Conservation (phyloP, 1,140 invertebrate genomes). For the Magallana ariakensis region DNA sequence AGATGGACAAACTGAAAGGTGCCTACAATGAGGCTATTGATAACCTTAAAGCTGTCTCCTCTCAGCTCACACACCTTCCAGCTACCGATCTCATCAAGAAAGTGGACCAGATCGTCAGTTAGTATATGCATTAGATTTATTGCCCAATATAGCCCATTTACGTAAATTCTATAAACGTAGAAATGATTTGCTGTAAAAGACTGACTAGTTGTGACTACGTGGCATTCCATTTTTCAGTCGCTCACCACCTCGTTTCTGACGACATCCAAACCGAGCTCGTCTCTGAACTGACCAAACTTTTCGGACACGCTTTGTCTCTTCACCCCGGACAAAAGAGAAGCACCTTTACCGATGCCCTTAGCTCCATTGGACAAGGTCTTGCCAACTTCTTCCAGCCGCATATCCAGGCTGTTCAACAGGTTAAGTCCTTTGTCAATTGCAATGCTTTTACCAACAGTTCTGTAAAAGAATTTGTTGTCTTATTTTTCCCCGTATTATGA, state of each 20-base stretch:
- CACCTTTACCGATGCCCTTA: neutral
- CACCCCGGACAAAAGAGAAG: neutral
- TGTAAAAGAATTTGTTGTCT: neutral
- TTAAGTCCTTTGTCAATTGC: neutral
- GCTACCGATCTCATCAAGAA: neutral
- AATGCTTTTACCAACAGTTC: neutral
- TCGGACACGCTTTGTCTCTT: conserved; percentile 22
- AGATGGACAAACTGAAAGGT: conserved; percentile 17
- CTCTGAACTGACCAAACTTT: neutral
- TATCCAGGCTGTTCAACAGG: conserved; percentile 40
- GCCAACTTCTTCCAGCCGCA: conserved; percentile 48
- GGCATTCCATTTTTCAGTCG: neutral
- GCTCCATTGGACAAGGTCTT: conserved; percentile 20
- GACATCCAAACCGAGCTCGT: conserved; percentile 1
- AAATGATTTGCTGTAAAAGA: too few relatives aligned
- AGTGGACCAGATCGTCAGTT: conserved; percentile 10
- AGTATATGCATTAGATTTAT: neutral
- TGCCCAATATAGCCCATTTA: too few relatives aligned
- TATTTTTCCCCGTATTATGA: neutral
- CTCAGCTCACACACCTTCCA: neutral
- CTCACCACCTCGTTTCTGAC: neutral
- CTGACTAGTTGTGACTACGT: too few relatives aligned
- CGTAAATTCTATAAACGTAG: too few relatives aligned
- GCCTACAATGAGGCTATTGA: conserved; percentile 13
- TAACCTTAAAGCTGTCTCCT: neutral